These are phyloP conservation scores for Stegana nigrithorax DNA, from an alignment of 2,888 invertebrate genomes.

Conservation along the genomic window DNA sequence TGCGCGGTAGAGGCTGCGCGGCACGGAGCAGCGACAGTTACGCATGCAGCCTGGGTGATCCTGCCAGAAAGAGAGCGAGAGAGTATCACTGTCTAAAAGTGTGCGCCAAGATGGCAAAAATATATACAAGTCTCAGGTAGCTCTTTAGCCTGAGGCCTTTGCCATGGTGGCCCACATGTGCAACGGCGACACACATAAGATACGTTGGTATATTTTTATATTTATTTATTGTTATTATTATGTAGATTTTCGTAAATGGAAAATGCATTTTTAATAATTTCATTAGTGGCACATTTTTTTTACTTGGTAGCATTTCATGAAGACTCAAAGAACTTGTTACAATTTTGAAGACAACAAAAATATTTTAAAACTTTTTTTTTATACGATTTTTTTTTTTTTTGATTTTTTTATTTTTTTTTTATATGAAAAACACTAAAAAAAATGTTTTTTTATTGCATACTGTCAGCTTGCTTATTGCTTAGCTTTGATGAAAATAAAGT, in stretches of 20 bases:
- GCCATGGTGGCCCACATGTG: background rate
- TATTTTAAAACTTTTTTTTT: background rate
- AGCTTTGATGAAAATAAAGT: conserved; percentile 3
- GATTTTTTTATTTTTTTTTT: too few relatives aligned
- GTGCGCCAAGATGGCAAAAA: background rate
- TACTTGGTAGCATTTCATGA: too few relatives aligned
- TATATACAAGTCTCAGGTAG: background rate
- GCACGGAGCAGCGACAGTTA: too few relatives aligned
- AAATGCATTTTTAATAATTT: conserved; percentile 60
- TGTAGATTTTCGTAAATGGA: background rate
- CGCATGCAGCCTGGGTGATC: background rate
- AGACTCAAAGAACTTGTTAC: background rate
- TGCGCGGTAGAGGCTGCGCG: too few relatives aligned
- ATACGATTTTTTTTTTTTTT: background rate
- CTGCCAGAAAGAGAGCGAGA: too few relatives aligned
- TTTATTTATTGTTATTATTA: background rate
- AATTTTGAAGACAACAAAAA: background rate
- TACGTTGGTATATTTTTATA: background rate
- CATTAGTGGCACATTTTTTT: conserved; percentile 44
- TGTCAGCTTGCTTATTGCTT: too few relatives aligned
- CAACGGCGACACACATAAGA: too few relatives aligned
- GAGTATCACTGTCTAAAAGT: background rate
- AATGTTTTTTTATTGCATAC: too few relatives aligned
- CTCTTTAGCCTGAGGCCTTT: background rate
- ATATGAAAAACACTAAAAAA: too few relatives aligned